Conservation (phyloP, 30 jellyfish, hydroid and myxozoan genomes). For the Aurelia coerulea region DNA sequence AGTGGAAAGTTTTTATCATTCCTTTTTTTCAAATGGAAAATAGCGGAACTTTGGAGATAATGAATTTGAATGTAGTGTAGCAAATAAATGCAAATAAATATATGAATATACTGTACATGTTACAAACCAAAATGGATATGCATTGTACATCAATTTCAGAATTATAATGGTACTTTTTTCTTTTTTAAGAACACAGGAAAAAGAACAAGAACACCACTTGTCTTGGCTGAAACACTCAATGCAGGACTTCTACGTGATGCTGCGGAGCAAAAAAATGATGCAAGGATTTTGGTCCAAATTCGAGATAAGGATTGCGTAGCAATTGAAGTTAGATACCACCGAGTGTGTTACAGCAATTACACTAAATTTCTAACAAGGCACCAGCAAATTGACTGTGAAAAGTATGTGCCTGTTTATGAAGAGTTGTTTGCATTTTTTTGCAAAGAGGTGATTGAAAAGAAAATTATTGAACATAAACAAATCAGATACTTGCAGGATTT, state of each 20-base stretch:
- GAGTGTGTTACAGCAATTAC: conserved; percentile 19
- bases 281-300: background rate
- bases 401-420: too few relatives aligned
- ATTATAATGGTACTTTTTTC: background rate
- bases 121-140: too few relatives aligned
- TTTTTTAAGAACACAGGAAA: conserved; percentile 16
- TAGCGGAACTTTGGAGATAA: too few relatives aligned
- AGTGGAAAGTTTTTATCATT: too few relatives aligned
- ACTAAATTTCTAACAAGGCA: too few relatives aligned
- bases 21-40: too few relatives aligned
- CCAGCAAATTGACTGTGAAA: too few relatives aligned
- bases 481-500: background rate
- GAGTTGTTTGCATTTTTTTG: too few relatives aligned
- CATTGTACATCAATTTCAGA: too few relatives aligned
- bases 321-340: conserved; percentile 55
- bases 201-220: conserved; percentile 26
- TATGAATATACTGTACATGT: too few relatives aligned
- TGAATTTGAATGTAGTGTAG: too few relatives aligned
- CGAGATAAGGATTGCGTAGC: conserved; percentile 35
- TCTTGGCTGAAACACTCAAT: conserved; percentile 34
- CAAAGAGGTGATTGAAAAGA: background rate
- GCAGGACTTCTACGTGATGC: conserved; percentile 55
- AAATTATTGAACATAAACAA: background rate
- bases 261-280: conserved; percentile 39
- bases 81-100: too few relatives aligned